These are phyloP conservation scores for Erynnis tages DNA, from an alignment of 2,888 invertebrate genomes.

Conservation along the genomic window DNA sequence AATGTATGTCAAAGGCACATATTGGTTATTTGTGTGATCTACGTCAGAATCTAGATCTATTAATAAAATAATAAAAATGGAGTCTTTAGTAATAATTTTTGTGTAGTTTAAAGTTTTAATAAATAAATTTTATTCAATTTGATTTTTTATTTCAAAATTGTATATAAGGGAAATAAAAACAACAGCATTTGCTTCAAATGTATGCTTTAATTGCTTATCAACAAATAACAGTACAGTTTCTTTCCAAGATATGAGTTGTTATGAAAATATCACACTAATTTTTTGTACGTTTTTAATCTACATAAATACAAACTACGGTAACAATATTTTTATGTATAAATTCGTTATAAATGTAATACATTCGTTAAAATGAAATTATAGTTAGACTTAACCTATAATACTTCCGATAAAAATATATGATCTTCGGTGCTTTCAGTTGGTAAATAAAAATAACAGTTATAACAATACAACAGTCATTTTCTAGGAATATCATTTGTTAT, in stretches of 20 bases:
- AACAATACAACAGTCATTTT: constrained; percentile 44
- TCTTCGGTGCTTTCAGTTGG: constrained; percentile 43
- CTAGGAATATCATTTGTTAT: constrained; percentile 42
- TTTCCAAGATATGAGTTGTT: constrained; percentile 16
- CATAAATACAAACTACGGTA: constrained; percentile 66
- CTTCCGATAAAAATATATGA: constrained; percentile 52
- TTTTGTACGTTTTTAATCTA: constrained; percentile 18
- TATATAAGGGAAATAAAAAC: constrained; percentile 1
- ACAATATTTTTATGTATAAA: constrained; percentile 71
- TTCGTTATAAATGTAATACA: constrained; percentile 66
- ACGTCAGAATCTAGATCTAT: constrained; percentile 63
- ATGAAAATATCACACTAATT: constrained; percentile 20
- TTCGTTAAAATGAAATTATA: constrained; percentile 56
- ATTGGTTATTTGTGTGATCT: constrained; percentile 66
- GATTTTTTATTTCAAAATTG: constrained; percentile 39
- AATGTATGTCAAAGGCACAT: constrained; percentile 65
- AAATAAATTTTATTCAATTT: constrained; percentile 70
- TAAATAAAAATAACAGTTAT: constrained; percentile 32
- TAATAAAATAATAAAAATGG: constrained; percentile 49
- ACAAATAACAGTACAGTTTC: constrained; percentile 10
- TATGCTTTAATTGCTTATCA: constrained; percentile 19
- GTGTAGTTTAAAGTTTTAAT: constrained; percentile 77
- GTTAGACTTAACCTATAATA: constrained; percentile 63
- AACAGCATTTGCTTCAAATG: constrained; percentile 15
- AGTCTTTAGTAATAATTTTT: constrained; percentile 67